A percentile compares a stretch with the other conserved stretches of the same genome.
Evolutionary conservation across 2,888 invertebrate species (phyloP).

Genomic region (Neoascia interrupta): DNA sequence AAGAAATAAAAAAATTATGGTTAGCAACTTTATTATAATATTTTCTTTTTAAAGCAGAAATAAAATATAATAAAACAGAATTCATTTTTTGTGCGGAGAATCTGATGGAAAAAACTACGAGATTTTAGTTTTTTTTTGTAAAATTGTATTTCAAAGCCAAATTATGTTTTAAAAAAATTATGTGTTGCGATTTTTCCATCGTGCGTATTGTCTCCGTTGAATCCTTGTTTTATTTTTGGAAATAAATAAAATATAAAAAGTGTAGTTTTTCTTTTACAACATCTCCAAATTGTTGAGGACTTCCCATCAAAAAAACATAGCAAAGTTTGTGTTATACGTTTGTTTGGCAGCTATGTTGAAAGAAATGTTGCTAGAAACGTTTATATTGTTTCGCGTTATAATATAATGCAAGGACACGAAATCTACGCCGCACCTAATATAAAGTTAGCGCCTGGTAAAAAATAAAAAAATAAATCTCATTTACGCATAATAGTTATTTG

Average conservation of each 20-base stretch:
- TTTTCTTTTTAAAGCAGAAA: conserved; percentile 15
- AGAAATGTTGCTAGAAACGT: conserved; percentile 31
- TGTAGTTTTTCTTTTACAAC: conserved; percentile 47
- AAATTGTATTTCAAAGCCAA: conserved; percentile 1
- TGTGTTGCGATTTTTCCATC: conserved; percentile 62
- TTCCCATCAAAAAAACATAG: conserved; percentile 54
- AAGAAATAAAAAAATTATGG: conserved; percentile 39
- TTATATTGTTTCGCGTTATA: conserved; percentile 19
- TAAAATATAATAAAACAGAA: conserved; percentile 58
- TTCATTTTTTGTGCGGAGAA: conserved; percentile 45
- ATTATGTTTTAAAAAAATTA: conserved; percentile 38
- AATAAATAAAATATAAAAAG: conserved; percentile 52
- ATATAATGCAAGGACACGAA: conserved; percentile 22
- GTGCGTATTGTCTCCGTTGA: conserved; percentile 35
- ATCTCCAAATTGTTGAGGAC: conserved; percentile 58
- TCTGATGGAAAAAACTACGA: conserved; percentile 59
- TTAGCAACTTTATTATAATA: conserved; percentile 21
- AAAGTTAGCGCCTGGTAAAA: conserved; percentile 30
- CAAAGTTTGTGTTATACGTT: conserved; percentile 22
- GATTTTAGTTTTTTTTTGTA: conserved; percentile 9
- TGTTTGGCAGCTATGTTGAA: conserved; percentile 46
- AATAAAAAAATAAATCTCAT: neutral
- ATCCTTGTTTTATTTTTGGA: conserved; percentile 44
- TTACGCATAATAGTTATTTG: conserved; percentile 61
- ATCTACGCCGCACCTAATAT: conserved; percentile 41